A percentile compares a stretch with the other conserved stretches of the same genome.
Evolutionary conservation across 2,797 vertebrate genomes (phyloP).

Genomic region (Aphelocoma californica): DNA sequence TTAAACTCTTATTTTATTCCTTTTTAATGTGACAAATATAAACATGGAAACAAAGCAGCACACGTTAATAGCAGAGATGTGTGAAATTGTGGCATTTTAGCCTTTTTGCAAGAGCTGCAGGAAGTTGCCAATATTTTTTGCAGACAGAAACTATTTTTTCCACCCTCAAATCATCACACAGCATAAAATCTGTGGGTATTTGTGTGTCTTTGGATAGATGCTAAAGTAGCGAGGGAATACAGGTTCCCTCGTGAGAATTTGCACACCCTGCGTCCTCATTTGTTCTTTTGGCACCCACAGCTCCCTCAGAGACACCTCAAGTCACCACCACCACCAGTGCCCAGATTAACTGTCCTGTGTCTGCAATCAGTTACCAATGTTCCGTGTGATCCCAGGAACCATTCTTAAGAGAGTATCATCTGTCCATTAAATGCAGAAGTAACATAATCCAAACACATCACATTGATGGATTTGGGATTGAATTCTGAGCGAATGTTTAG

Average conservation of each 20-base stretch:
- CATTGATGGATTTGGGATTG: not conserved
- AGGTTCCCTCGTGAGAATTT: not conserved
- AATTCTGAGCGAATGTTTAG: not conserved
- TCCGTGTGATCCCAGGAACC: not conserved
- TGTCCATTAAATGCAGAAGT: not conserved
- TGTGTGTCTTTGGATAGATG: not conserved
- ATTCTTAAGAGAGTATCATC: not conserved
- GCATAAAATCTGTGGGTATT: not conserved
- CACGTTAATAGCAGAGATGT: slow-evolving; percentile 56
- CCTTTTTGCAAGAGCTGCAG: slow-evolving; percentile 7
- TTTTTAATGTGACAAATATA: slow-evolving; percentile 70
- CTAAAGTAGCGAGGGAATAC: not conserved
- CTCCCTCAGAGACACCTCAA: not conserved
- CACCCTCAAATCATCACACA: not conserved
- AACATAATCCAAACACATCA: not conserved
- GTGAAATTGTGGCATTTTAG: slow-evolving; percentile 6
- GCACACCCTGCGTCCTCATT: not conserved
- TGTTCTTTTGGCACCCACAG: not conserved
- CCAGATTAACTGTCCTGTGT: not conserved
- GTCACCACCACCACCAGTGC: not conserved
- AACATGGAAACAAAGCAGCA: slow-evolving; percentile 70
- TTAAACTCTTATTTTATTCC: slow-evolving; percentile 65
- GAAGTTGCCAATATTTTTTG: slow-evolving; percentile 27
- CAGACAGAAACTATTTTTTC: slow-evolving; percentile 3
- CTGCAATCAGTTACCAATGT: not conserved